Evolutionary conservation across 2,113 vertebrate genomes (phyloP).

Genomic region (Thalassoma bifasciatum): DNA sequence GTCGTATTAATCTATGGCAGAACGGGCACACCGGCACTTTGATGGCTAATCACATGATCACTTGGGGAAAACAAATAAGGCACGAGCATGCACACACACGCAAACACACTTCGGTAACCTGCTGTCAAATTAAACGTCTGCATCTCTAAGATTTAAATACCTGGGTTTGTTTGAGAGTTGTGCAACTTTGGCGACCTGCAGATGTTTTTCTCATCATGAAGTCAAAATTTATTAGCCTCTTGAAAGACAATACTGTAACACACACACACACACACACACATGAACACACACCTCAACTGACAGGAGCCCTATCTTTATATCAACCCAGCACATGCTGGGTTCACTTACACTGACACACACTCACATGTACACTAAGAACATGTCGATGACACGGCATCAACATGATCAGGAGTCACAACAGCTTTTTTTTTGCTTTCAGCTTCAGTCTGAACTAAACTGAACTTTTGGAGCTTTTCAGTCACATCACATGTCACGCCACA

Average conservation of each 20-base stretch:
- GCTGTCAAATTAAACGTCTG: slow-evolving; percentile 2
- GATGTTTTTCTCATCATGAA: background rate
- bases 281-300: slow-evolving; percentile 10
- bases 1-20: slow-evolving; percentile 58
- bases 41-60: slow-evolving; percentile 59
- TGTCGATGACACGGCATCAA: slow-evolving; percentile 3
- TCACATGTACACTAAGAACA: slow-evolving; percentile 18
- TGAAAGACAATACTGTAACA: background rate
- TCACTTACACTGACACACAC: slow-evolving; percentile 23
- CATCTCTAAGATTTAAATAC: background rate
- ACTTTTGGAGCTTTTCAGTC: slow-evolving; percentile 46
- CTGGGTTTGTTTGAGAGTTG: background rate
- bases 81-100: slow-evolving; percentile 45
- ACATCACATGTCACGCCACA: slow-evolving; percentile 21
- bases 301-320: slow-evolving; percentile 13
- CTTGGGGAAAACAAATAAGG: slow-evolving; percentile 53
- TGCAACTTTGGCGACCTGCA: background rate
- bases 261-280: background rate
- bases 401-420: slow-evolving; percentile 18
- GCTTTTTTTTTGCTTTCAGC: slow-evolving; percentile 31
- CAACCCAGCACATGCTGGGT: background rate
- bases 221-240: background rate
- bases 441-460: slow-evolving; percentile 39
- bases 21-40: slow-evolving; percentile 64
- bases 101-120: background rate